Conservation (phyloP, 1,140 invertebrate species). For the Trichogramma pretiosum region DNA sequence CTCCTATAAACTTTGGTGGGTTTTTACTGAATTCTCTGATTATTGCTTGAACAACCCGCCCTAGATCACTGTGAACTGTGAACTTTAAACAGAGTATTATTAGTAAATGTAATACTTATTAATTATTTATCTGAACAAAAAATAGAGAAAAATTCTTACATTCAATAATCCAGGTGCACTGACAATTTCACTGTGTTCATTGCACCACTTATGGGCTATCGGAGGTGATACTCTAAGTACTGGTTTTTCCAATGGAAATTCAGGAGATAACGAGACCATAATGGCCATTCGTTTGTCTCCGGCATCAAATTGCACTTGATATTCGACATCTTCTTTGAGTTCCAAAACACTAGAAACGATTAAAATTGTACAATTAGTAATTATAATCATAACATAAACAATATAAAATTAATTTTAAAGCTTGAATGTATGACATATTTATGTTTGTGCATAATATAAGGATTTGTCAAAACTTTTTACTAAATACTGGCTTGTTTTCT, state of each 20-base stretch:
- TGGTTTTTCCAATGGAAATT: conserved; percentile 68
- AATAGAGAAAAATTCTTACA: conserved; percentile 38
- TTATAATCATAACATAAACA: too few species aligned
- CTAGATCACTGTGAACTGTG: conserved; percentile 66
- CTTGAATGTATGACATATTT: not conserved
- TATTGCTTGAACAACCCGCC: conserved; percentile 67
- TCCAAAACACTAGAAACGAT: conserved; percentile 53
- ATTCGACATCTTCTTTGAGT: conserved; percentile 59
- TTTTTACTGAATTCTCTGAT: conserved; percentile 65
- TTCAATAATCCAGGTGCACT: conserved; percentile 64
- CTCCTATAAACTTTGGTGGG: conserved; percentile 46
- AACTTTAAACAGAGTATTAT: conserved; percentile 44
- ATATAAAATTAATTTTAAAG: too few species aligned
- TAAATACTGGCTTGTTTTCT: too few species aligned
- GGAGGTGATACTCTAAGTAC: conserved; percentile 56
- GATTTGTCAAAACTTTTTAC: too few species aligned
- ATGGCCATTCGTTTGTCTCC: conserved; percentile 54
- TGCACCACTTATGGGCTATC: conserved; percentile 61
- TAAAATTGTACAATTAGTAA: not conserved
- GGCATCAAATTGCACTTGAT: conserved; percentile 58
- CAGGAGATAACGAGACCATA: conserved; percentile 52
- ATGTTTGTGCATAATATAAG: too few species aligned
- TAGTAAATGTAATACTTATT: too few species aligned
- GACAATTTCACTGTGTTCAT: conserved; percentile 55
- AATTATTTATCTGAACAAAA: too few species aligned